phyloP scores from a whole-genome alignment of 1,140 invertebrate species.

The Lepidotrigona ventralis region DNA sequence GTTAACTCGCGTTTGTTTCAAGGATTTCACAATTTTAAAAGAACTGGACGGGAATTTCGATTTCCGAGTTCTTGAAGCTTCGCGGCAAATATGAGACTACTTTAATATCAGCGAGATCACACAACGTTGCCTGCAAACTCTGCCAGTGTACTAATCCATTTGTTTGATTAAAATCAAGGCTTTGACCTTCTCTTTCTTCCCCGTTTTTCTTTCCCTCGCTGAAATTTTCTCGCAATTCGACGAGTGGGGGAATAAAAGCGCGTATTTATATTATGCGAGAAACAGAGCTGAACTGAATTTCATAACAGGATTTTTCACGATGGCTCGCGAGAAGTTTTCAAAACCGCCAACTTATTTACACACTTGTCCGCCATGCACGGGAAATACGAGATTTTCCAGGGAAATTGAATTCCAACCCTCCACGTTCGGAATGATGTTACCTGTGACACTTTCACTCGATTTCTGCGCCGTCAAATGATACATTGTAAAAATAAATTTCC shows the following conservation, averaged over 20 bases:
- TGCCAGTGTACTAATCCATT: neutral
- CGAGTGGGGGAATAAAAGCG: neutral
- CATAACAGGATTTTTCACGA: neutral
- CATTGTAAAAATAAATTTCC: too few species aligned
- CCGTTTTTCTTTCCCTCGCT: too few species aligned
- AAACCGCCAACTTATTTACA: neutral
- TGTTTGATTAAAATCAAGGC: neutral
- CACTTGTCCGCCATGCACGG: neutral
- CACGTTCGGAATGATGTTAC: neutral
- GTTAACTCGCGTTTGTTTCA: too few species aligned
- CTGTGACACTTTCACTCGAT: too few species aligned
- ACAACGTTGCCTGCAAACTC: neutral
- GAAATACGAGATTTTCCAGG: neutral
- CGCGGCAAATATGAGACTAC: neutral
- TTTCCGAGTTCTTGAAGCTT: neutral
- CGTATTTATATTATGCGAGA: neutral
- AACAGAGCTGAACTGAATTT: neutral
- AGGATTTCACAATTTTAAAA: neutral
- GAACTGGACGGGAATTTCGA: too few species aligned
- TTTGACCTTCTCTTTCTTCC: neutral
- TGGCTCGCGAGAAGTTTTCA: neutral
- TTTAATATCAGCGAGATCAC: neutral
- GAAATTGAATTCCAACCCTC: slow-evolving; percentile 15
- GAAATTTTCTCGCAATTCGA: too few species aligned
- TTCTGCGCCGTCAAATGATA: too few species aligned